These are phyloP conservation scores for Halcyon senegalensis DNA, from an alignment of 2,113 vertebrate species.

Conservation along the genomic window DNA sequence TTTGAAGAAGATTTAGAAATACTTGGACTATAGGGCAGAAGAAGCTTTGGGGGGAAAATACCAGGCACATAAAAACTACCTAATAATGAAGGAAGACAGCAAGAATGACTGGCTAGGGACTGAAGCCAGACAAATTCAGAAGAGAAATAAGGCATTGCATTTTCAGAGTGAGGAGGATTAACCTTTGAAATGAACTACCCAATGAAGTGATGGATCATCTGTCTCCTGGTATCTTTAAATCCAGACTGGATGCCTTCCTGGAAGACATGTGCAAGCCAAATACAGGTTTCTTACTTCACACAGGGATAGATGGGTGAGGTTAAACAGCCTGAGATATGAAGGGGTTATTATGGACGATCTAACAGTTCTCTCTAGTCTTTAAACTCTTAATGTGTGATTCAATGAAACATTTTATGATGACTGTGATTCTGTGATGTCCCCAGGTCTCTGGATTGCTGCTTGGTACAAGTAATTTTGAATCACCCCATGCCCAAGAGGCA, in stretches of 20 bases:
- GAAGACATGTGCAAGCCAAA: background rate
- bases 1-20: background rate
- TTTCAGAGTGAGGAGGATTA: conserved; percentile 26
- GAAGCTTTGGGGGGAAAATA: background rate
- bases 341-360: background rate
- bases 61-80: background rate
- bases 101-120: background rate
- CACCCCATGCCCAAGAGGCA: background rate
- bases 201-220: conserved; percentile 18
- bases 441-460: background rate
- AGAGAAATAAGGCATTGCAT: background rate
- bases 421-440: no score
- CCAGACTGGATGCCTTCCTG: conserved; percentile 13
- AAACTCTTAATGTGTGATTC: background rate
- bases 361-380: background rate
- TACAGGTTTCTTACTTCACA: background rate
- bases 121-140: background rate
- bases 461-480: background rate
- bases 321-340: background rate
- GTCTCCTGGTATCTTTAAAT: conserved; percentile 29
- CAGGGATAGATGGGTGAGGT: background rate
- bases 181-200: conserved; percentile 25
- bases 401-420: background rate
- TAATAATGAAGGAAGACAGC: background rate
- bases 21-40: background rate